These are phyloP conservation scores for Ferrisia virgata DNA, from an alignment of 2,888 invertebrate genomes.

Conservation along the genomic window DNA sequence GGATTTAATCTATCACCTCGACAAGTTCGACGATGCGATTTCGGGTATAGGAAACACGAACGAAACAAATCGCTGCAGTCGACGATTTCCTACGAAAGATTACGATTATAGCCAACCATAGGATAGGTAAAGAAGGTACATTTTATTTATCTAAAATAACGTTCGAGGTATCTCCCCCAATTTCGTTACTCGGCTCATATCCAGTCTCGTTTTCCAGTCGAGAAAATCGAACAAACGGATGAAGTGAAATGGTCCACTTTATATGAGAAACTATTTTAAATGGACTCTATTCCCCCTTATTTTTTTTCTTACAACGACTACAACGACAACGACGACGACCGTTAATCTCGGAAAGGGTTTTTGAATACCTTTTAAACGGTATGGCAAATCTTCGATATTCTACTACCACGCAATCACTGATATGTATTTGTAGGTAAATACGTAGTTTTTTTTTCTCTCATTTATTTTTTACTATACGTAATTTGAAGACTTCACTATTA, in stretches of 20 bases:
- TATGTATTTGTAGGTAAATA: background rate
- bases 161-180: background rate
- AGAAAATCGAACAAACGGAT: constrained; percentile 41
- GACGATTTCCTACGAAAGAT: background rate
- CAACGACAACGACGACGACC: background rate
- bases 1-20: background rate
- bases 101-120: no score
- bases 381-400: no score
- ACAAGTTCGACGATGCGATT: background rate
- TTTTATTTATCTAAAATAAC: constrained; percentile 19
- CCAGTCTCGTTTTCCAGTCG: constrained; percentile 35
- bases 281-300: constrained; percentile 5
- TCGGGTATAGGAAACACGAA: background rate
- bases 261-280: constrained; percentile 40
- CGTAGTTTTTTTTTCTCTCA: no score
- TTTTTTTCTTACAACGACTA: background rate
- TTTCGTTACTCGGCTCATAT: background rate
- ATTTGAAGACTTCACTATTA: no score
- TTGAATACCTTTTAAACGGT: background rate
- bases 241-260: constrained; percentile 35
- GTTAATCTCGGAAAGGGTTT: background rate
- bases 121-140: no score
- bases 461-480: no score
- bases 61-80: background rate
- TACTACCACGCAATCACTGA: background rate